Evolutionary conservation across 2,888 invertebrate species (phyloP), one percentile per base, ranked within the genome.

Genomic region (Ennomos fuscantarius): DNA sequence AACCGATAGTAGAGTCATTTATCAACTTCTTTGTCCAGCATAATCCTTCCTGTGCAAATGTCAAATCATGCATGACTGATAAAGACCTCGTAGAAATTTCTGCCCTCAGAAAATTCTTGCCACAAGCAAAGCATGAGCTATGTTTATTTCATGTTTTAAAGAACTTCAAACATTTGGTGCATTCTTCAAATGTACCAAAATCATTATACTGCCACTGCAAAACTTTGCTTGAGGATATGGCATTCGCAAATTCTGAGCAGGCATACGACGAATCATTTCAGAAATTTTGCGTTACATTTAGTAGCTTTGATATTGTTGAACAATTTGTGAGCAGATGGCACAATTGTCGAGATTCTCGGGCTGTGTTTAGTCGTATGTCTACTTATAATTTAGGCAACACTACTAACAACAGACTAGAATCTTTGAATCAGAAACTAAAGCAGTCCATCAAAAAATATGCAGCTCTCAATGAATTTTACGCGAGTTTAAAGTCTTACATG

Each of bases 381-480:
- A 47, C 47, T 12, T 47, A 39, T 24, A 47, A 54, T 40, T 41
- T 49, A 32, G 49, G 49, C 10, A 32, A 49, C 31, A 24, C 49
- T 31, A 47, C 47, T 9, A 53, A 45, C 33, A 39, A 53, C 10
- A 37, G 52, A 44, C 11, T 52, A 31, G 45, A 52, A 15, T 53
- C 52, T n/a, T 32, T 52, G n/a, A 52, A 45, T 37, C 52, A 53
- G 43, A 53, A 53, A 39, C 32, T 47, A 37, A 47, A 47, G 31
- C 37, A 47, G 35, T 34, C 35, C 31, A 47, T 47, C 36, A 35
- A 35, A 47, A 52, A 44, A 33, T 52, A 45, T 11, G 32, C 33
- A 32, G 15, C 33, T 8, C 45, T 44, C 15, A 3, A 15, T 15
- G 15, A 15, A 15, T 40, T 43, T 45, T 45, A 31, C 9, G 11